Percentiles rank a stretch among this genome's conserved stretches.
These are phyloP conservation scores for Euleptes europaea DNA, from an alignment of 2,113 vertebrate genomes.

Conservation along the genomic window DNA sequence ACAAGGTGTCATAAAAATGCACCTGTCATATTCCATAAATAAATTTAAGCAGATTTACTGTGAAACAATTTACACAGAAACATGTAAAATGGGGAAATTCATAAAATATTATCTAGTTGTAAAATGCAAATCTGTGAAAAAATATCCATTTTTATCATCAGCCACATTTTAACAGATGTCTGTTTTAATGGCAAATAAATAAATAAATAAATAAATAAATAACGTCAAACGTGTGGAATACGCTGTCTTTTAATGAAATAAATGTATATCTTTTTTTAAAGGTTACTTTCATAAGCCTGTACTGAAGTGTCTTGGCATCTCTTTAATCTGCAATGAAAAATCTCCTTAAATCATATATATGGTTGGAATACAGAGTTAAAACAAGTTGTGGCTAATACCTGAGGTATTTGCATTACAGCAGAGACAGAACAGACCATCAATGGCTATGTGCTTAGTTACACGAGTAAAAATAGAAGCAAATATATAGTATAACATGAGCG, in stretches of 20 bases:
- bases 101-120: conserved; percentile 48
- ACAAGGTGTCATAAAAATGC: conserved; percentile 58
- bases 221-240: conserved; percentile 27
- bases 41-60: conserved; percentile 65
- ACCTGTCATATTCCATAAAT: conserved; percentile 65
- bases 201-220: conserved; percentile 58
- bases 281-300: conserved; percentile 26
- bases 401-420: background rate
- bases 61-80: conserved; percentile 65
- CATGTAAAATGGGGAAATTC: conserved; percentile 58
- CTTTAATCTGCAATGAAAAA: conserved; percentile 33
- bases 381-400: conserved; percentile 10
- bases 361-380: background rate
- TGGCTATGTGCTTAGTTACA: background rate
- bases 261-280: conserved; percentile 28
- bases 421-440: background rate
- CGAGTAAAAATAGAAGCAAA: background rate
- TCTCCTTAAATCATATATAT: conserved; percentile 13
- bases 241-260: background rate
- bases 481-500: background rate
- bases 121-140: conserved; percentile 63
- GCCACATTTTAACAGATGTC: conserved; percentile 61
- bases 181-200: conserved; percentile 50
- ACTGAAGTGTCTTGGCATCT: conserved; percentile 30
- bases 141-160: conserved; percentile 58